These are phyloP conservation scores for Cantharis nigra DNA, from an alignment of 2,888 invertebrate species.

Conservation along the genomic window DNA sequence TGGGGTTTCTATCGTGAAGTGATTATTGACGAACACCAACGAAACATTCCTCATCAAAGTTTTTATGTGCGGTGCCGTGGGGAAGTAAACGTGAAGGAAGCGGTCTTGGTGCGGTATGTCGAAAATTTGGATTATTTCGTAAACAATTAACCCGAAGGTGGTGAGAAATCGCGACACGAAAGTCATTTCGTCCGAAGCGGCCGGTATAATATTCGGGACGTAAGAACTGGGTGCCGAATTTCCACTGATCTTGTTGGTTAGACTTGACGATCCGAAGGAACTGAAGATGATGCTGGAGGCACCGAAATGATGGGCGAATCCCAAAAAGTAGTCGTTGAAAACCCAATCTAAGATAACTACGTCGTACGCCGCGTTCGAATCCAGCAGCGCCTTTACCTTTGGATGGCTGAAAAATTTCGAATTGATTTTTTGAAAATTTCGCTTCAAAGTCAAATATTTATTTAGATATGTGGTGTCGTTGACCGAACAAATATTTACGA, in stretches of 20 bases:
- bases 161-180: constrained; percentile 43
- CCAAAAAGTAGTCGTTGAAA: constrained; percentile 46
- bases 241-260: constrained; percentile 40
- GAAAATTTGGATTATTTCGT: background rate
- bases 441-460: background rate
- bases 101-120: constrained; percentile 21
- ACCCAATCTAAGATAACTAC: constrained; percentile 44
- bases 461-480: background rate
- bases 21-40: constrained; percentile 41
- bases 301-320: constrained; percentile 46
- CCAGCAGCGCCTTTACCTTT: constrained; percentile 22
- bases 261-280: constrained; percentile 38
- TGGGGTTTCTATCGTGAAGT: constrained; percentile 41
- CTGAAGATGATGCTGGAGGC: constrained; percentile 47
- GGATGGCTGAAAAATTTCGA: constrained; percentile 4
- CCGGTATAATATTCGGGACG: constrained; percentile 39
- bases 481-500: background rate
- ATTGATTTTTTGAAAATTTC: background rate
- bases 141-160: constrained; percentile 17
- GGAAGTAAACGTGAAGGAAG: constrained; percentile 36
- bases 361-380: constrained; percentile 39
- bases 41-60: constrained; percentile 37
- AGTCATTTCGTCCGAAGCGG: constrained; percentile 42
- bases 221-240: constrained; percentile 48
- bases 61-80: constrained; percentile 36